Conservation (phyloP, 1,140 invertebrate genomes). For the Globodera ellingtonae region DNA sequence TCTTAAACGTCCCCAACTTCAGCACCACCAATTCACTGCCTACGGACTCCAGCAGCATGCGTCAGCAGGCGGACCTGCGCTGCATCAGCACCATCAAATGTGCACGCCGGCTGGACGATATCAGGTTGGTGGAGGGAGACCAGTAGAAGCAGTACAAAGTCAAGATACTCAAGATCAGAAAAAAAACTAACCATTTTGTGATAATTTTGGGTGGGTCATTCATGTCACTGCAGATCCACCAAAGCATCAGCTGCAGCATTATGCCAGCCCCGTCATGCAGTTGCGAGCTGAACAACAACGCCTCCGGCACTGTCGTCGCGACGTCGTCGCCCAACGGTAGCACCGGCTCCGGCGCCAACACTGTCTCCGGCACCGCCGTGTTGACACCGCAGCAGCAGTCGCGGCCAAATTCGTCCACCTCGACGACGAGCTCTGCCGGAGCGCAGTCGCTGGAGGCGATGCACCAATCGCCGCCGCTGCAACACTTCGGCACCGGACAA, state of each 20-base stretch:
- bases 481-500: constrained; percentile 46
- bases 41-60: constrained; percentile 2
- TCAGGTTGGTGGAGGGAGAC: constrained; percentile 28
- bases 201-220: background rate
- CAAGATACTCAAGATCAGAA: background rate
- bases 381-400: constrained; percentile 44
- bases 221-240: constrained; percentile 45
- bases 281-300: constrained; percentile 1
- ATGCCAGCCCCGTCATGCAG: constrained; percentile 37
- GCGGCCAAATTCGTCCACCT: constrained; percentile 25
- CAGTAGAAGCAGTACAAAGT: background rate
- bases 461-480: constrained; percentile 13
- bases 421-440: constrained; percentile 18
- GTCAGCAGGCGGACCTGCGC: background rate
- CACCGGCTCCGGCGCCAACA: background rate
- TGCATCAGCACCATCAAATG: constrained; percentile 25
- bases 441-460: background rate
- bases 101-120: constrained; percentile 40
- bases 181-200: background rate
- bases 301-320: background rate
- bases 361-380: background rate
- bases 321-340: background rate
- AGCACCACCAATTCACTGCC: constrained; percentile 13
- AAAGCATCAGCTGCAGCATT: constrained; percentile 55
- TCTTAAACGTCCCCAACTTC: background rate